Percentiles rank a stretch among this genome's conserved stretches.
phyloP scores from a whole-genome alignment of 1,140 invertebrate genomes.

The Vanessa tameamea region DNA sequence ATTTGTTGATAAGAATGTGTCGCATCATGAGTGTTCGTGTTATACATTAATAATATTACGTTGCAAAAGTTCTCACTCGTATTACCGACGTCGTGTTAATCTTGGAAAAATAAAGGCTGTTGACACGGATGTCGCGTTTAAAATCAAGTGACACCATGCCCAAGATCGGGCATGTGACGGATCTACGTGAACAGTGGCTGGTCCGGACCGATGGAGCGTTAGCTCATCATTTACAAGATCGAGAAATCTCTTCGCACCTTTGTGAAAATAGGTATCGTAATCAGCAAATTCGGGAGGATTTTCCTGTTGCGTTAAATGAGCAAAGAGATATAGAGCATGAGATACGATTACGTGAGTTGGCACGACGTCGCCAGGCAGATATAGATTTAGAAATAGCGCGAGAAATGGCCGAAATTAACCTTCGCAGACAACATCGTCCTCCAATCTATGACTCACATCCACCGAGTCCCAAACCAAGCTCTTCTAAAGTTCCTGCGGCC shows the following conservation, averaged over 20 bases:
- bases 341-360: constrained; percentile 54
- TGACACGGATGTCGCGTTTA: constrained; percentile 57
- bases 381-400: constrained; percentile 71
- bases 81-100: not conserved
- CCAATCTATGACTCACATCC: constrained; percentile 41
- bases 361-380: constrained; percentile 64
- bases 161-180: constrained; percentile 72
- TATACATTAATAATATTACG: constrained; percentile 23
- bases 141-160: constrained; percentile 74
- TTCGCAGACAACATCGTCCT: constrained; percentile 57
- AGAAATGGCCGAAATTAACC: constrained; percentile 73
- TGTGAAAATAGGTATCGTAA: constrained; percentile 92
- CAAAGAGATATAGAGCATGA: constrained; percentile 82
- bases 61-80: constrained; percentile 10
- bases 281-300: constrained; percentile 93
- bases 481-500: constrained; percentile 48
- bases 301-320: constrained; percentile 90
- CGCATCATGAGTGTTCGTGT: constrained; percentile 32
- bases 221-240: constrained; percentile 93
- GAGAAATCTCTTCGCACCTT: constrained; percentile 92
- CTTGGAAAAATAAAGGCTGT: constrained; percentile 1
- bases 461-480: constrained; percentile 51
- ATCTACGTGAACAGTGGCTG: constrained; percentile 87
- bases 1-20: constrained; percentile 29
- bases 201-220: constrained; percentile 95